Base-by-base conservation (phyloP, 2,888 invertebrate genomes). In the Hymenopus coronatus region DNA sequence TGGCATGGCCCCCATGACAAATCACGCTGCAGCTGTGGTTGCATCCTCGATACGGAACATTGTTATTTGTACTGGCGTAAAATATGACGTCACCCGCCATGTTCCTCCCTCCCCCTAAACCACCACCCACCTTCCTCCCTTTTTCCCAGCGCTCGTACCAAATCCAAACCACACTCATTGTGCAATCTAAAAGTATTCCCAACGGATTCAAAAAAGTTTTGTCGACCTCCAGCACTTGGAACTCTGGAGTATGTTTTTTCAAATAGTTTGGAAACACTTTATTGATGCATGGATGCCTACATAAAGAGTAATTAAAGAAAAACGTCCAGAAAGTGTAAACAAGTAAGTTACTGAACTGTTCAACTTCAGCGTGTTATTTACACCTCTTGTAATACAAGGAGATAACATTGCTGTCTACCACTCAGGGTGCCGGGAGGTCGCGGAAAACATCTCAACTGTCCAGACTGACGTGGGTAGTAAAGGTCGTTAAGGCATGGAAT, bases 1-100 rank as follows among this genome's bases (percentile, higher is more conserved):
- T 25, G 54, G 54, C 20, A 70, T 14, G 54, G 54, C 54, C 54
- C 54, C 54, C 54, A 70, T 70, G 54, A 70, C 54, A 70, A 70
- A 70, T 70, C 54, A 87, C 82, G 82, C 87, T 87, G 87, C 87
- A 87, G 87, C 40, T 87, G 87, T 87, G 87, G 86, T 82, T 40
- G 82, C 33, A 82, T 81, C 87, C 81, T 46, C 87, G 82, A 87
- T 87, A 87, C 40, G 87, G 82, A 40, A 81, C 82, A 81, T 33
- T 87, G 87, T 40, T 87, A 87, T 87, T 82, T 87, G 87, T 87
- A 82, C 54, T 70, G 54, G 54, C 54, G 54, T 70, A 70, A 70
- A 70, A 70, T 70, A 70, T 70, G 54, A 70, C 54, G 54, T 70
- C 54, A 70, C 54, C 54, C 54, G 54, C 54, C 54, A 70, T 70